These are phyloP conservation scores for Hyalella azteca DNA, from an alignment of 2,888 invertebrate species.

Conservation along the genomic window DNA sequence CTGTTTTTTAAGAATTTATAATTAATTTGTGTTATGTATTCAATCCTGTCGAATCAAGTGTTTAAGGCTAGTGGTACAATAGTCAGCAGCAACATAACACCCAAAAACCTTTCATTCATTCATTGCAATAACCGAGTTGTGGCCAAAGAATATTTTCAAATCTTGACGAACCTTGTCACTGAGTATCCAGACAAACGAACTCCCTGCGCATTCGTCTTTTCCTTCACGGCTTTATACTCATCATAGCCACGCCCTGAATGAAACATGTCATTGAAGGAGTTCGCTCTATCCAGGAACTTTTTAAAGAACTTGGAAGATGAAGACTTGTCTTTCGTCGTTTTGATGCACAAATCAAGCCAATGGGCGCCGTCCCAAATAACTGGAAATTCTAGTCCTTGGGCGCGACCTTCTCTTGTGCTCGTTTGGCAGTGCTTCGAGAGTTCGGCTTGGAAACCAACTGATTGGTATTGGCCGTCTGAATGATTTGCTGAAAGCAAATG, in stretches of 20 bases:
- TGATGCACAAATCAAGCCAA: neutral
- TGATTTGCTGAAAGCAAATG: neutral
- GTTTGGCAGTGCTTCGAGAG: neutral
- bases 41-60: too few relatives aligned
- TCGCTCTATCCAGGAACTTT: neutral
- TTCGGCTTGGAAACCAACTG: neutral
- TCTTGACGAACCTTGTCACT: too few relatives aligned
- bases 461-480: neutral
- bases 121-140: too few relatives aligned
- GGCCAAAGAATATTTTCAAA: too few relatives aligned
- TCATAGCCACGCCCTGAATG: neutral
- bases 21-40: too few relatives aligned
- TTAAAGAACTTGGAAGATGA: neutral
- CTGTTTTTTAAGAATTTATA: too few relatives aligned
- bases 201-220: too few relatives aligned
- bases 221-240: neutral
- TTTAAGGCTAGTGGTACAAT: too few relatives aligned
- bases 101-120: too few relatives aligned
- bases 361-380: neutral
- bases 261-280: neutral
- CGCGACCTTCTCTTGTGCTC: too few relatives aligned
- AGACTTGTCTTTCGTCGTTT: neutral
- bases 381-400: neutral
- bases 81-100: too few relatives aligned
- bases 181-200: too few relatives aligned